A percentile compares a stretch with the other conserved stretches of the same genome.
Evolutionary conservation across 2,797 vertebrate species (phyloP).

Genomic region (Cheirogaleus major): DNA sequence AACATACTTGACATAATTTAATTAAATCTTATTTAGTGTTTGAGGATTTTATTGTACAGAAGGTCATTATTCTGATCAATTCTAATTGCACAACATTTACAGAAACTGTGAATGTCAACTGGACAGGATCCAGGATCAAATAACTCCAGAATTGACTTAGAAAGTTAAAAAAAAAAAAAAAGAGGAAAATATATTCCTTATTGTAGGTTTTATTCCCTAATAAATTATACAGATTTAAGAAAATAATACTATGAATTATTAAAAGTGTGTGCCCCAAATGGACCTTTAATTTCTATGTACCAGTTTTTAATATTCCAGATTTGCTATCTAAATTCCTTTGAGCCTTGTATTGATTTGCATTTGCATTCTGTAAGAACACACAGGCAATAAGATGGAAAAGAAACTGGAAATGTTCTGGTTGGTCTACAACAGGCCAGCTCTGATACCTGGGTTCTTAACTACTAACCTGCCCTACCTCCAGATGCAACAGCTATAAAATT

Average conservation of each 20-base stretch:
- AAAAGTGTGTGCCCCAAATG: not conserved
- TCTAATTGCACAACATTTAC: not conserved
- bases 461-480: not conserved
- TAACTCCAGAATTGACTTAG: not conserved
- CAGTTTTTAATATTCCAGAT: not conserved
- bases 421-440: not conserved
- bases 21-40: conserved; percentile 47
- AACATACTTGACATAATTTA: not conserved
- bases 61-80: conserved; percentile 16
- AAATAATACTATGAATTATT: not conserved
- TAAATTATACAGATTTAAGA: not conserved
- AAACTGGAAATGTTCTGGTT: not conserved
- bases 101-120: not conserved
- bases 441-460: not conserved
- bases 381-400: not conserved
- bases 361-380: not conserved
- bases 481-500: not conserved
- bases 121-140: not conserved
- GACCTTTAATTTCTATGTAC: not conserved
- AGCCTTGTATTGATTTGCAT: not conserved
- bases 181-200: not conserved
- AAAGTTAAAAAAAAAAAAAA: not conserved
- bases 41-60: not conserved
- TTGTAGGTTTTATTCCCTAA: not conserved
- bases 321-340: not conserved